Evolutionary conservation across 2,797 vertebrate genomes (phyloP).

Genomic region (Scarus forsteni): DNA sequence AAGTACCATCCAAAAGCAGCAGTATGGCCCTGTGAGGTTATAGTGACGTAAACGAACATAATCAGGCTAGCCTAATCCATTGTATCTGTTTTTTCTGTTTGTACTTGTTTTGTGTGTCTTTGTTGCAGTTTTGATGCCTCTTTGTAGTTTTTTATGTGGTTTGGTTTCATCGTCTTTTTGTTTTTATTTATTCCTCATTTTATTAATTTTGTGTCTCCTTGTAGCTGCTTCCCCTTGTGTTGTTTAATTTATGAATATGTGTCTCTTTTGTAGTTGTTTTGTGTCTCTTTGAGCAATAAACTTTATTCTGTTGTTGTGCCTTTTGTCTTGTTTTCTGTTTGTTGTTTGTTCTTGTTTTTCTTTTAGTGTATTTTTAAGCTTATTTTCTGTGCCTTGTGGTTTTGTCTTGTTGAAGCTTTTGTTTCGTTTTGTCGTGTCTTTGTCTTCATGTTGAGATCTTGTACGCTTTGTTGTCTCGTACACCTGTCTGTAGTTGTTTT

Average conservation of each 20-base stretch:
- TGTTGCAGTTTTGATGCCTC: neutral
- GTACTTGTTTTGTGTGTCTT: neutral
- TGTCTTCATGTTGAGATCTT: too few species aligned
- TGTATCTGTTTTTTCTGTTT: conserved; percentile 14
- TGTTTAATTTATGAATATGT: too few species aligned
- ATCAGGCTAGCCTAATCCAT: conserved; percentile 31
- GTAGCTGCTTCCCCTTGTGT: neutral
- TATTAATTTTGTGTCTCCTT: neutral
- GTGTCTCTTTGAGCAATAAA: neutral
- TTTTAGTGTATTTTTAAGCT: too few species aligned
- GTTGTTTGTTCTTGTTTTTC: too few species aligned
- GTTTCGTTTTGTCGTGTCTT: too few species aligned
- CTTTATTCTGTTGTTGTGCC: too few species aligned
- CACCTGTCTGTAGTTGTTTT: too few species aligned
- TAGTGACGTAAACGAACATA: too few species aligned
- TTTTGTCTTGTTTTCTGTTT: too few species aligned
- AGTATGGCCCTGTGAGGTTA: neutral
- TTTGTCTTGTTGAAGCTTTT: too few species aligned
- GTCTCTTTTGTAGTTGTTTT: neutral
- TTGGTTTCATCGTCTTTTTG: neutral
- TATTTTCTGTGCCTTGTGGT: too few species aligned
- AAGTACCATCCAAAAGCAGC: conserved; percentile 18
- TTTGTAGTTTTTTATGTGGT: neutral
- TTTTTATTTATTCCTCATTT: neutral
- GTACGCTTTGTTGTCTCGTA: too few species aligned